Conservation (phyloP, 2,113 vertebrate genomes). For the Psilopsiagon aymara region DNA sequence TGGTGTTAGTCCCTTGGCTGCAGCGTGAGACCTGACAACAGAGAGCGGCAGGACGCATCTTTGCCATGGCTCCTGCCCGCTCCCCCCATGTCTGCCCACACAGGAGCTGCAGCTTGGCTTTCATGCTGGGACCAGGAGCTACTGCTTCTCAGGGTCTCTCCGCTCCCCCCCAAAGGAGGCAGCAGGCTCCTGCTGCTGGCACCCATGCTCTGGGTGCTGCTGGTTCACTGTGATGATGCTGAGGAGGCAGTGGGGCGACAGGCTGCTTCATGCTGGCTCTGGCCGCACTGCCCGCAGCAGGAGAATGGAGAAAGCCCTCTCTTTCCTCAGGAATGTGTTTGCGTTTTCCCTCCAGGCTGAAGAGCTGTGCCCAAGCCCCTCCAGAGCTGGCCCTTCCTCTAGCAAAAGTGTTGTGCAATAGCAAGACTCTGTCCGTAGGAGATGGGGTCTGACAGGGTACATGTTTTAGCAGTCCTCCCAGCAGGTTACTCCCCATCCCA, state of each 20-base stretch:
- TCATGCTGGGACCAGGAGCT: not conserved
- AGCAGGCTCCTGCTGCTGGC: not conserved
- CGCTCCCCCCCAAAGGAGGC: not conserved
- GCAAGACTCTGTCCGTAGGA: not conserved
- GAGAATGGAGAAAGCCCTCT: conserved; percentile 19
- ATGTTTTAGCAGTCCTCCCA: not conserved
- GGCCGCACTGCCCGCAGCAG: rapidly evolving
- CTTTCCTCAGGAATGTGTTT: conserved; percentile 60
- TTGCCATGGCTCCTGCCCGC: rapidly evolving
- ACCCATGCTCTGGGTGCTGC: not conserved
- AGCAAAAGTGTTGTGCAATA: conserved; percentile 48
- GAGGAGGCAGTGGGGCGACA: not conserved
- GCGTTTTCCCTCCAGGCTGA: conserved; percentile 5
- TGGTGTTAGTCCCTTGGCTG: not conserved
- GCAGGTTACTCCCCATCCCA: not conserved
- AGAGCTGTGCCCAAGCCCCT: not conserved
- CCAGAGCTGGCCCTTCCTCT: conserved; percentile 9
- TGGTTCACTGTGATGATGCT: conserved; percentile 48
- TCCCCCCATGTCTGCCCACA: not conserved
- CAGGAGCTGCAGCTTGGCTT: not conserved
- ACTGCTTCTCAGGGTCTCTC: not conserved
- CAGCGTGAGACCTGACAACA: not conserved
- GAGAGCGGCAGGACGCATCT: not conserved
- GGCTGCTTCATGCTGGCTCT: not conserved
- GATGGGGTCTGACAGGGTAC: conserved; percentile 45